Base-by-base conservation (phyloP, 2,113 vertebrate genomes). In the Octodon degus region DNA sequence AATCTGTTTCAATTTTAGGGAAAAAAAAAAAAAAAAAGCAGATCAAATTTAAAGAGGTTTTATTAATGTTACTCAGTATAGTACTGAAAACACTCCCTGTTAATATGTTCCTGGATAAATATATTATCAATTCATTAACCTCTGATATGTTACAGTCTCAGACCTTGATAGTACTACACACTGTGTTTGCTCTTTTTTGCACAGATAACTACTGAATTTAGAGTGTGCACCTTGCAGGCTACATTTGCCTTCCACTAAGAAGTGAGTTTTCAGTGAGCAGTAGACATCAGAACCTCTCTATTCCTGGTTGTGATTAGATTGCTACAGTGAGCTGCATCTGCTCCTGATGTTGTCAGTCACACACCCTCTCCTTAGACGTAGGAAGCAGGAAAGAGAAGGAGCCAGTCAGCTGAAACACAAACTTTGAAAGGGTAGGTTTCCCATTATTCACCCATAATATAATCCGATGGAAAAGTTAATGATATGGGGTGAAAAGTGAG, bases 391-490 rank as follows among this genome's bases (percentile, higher is more conserved):
- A 43, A 72, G 62, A 88, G 37, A 92, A 95, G 8, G 1, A 79
- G 4, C 7, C 30, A 67, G 53, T 85, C 40, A 68, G 81, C 86
- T 76, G 85, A 88, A 82, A n/a, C 20, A 65, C 1, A 84, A 55
- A 68, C n/a, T 67, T 83, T 14, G 2, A 72, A 90, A 47, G 55
- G 76, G 16, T 70, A 25, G 20, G 47, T 37, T 86, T 68, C 0
- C 47, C 74, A 68, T 77, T 80, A 82, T 90, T 70, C 72, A 76
- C 53, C 27, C 10, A 88, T 58, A 92, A 8, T 13, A 14, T 70
- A 53, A 63, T n/a, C 85, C 86, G 11, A 84, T 60, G 32, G 55
- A 47, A 70, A 76, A 95, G n/a, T n/a, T 74, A 94, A 67, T 91
- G 76, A 70, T 50, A 17, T 20, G 6, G 3, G 37, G 1, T 43